Evolutionary conservation across 2,888 invertebrate species (phyloP).

Genomic region (Baronia brevicornis): DNA sequence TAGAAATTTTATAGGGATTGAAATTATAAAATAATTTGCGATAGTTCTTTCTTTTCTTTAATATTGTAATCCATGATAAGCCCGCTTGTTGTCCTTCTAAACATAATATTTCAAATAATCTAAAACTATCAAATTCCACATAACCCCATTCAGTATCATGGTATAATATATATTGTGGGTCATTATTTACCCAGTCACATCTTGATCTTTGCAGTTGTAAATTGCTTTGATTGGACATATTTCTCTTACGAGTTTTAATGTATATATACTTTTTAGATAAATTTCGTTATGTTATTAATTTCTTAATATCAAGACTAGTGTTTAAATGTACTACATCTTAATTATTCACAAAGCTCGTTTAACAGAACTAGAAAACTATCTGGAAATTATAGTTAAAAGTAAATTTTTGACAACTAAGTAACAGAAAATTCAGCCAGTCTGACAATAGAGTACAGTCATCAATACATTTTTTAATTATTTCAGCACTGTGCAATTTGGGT

Average conservation of each 20-base stretch:
- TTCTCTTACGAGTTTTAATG: neutral
- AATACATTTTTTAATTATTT: too few species aligned
- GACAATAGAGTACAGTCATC: too few species aligned
- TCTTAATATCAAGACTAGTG: too few species aligned
- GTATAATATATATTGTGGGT: constrained; percentile 50
- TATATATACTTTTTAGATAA: too few species aligned
- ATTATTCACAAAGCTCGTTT: too few species aligned
- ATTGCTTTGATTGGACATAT: constrained; percentile 6
- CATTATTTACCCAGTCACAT: constrained; percentile 51
- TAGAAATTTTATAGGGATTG: constrained; percentile 39
- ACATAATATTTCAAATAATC: constrained; percentile 60
- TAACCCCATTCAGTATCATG: constrained; percentile 65
- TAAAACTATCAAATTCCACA: constrained; percentile 38
- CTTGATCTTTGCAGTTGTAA: constrained; percentile 21
- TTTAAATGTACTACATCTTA: too few species aligned
- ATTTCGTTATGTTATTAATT: too few species aligned
- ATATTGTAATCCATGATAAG: constrained; percentile 57
- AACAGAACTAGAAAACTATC: too few species aligned
- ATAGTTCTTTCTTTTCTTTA: constrained; percentile 56
- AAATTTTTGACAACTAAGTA: too few species aligned
- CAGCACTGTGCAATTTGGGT: too few species aligned
- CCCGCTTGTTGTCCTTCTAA: constrained; percentile 68
- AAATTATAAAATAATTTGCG: constrained; percentile 42
- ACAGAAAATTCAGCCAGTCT: too few species aligned
- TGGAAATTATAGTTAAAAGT: too few species aligned